Base-by-base conservation (phyloP, 2,113 vertebrate genomes). In the Megaleporinus macrocephalus region DNA sequence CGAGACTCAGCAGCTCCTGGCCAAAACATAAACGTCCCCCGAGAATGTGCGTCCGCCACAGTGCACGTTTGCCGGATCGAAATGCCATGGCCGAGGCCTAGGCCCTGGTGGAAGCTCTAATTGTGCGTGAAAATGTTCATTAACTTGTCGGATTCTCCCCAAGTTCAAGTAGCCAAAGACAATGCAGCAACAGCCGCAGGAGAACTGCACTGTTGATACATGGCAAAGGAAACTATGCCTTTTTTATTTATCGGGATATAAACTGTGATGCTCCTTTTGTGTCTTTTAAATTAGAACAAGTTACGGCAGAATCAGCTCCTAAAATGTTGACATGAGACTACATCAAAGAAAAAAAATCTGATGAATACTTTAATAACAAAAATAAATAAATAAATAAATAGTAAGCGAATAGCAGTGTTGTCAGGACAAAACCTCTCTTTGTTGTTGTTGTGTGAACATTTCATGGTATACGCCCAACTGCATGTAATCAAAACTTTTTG, bases 81-180 rank as follows among this genome's bases (percentile, higher is more conserved):
- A 79, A 62, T 33, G 66, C 53, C 51, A 70, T 36, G 62, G 88
- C 82, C 75, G 53, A 81, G 53, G 80, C 76, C 86, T 69, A 49
- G 55, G 80, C 80, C 75, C 78, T 59, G 36, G 68, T 79, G 84
- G 68, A 87, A 79, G 78, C 72, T 83, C 53, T 90, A 91, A 92
- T 89, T 86, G 89, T 79, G 87, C 86, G 27, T 89, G 89, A 90
- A 92, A 90, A 88, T 86, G 83, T 89, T 93, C 80, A 91, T 90
- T 89, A 91, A 85, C 83, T 81, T 88, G 85, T 86, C 80, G 84
- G 81, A 88, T 88, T 84, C 82, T 81, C 84, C 63, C 44, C 59
- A 89, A 84, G 81, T 87, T 73, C 74, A 30, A 88, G 85, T 69
- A 83, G 63, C 74, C 87, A 89, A 87, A 84, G 81, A 84, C 68